phyloP scores from a whole-genome alignment of 2,113 vertebrate genomes.

The Furnarius figulus region DNA sequence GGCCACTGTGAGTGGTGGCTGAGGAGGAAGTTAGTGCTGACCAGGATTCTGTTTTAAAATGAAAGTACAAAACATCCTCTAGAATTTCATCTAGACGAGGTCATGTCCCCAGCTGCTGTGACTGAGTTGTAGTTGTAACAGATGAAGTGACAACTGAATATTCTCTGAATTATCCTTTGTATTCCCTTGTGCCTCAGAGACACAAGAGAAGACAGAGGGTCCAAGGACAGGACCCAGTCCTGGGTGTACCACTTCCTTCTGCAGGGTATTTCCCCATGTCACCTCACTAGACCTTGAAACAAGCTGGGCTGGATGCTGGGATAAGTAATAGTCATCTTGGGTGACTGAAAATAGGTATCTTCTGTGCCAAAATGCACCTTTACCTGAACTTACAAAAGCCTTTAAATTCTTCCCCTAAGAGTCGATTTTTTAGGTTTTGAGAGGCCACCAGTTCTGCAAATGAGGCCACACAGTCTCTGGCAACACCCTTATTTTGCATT shows the following conservation, averaged over 20 bases:
- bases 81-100: neutral
- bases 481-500: neutral
- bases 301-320: neutral
- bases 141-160: neutral
- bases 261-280: neutral
- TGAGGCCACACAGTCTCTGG: neutral
- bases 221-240: neutral
- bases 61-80: neutral
- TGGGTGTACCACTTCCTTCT: neutral
- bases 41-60: neutral
- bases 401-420: neutral
- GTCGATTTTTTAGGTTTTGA: neutral
- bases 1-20: neutral
- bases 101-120: neutral
- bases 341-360: neutral
- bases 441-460: neutral
- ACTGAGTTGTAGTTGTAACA: neutral
- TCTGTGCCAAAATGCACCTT: constrained; percentile 13
- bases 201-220: neutral
- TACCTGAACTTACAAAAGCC: neutral
- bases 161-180: neutral
- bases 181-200: neutral
- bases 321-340: neutral
- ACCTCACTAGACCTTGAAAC: neutral
- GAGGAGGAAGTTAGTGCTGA: neutral